A percentile compares a stretch with the other conserved stretches of the same genome.
Conservation (phyloP, 2,113 vertebrate genomes). For the Poicephalus meyeri region DNA sequence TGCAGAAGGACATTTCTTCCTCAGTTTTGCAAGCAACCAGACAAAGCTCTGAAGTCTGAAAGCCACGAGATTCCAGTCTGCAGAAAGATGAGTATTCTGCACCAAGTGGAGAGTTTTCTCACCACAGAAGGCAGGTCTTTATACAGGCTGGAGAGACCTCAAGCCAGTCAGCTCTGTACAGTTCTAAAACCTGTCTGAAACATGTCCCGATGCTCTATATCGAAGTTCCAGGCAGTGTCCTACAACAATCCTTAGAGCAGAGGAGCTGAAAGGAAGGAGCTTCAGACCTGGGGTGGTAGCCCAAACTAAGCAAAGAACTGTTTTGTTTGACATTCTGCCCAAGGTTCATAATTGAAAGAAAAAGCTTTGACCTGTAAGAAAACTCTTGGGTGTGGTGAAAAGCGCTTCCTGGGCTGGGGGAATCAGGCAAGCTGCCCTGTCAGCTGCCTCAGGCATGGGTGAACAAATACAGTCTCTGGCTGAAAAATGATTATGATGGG, state of each 20-base stretch:
- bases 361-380: constrained; percentile 42
- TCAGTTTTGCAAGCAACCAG: neutral
- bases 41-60: neutral
- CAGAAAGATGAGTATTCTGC: neutral
- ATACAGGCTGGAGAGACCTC: neutral
- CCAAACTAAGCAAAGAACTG: constrained; percentile 28
- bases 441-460: neutral
- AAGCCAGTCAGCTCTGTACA: neutral
- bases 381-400: constrained; percentile 46
- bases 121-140: neutral
- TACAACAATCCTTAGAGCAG: neutral
- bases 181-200: neutral
- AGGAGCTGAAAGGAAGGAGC: neutral
- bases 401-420: constrained; percentile 48
- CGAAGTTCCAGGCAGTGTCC: neutral
- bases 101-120: neutral
- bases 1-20: neutral
- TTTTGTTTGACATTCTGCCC: constrained; percentile 59
- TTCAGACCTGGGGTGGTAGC: neutral
- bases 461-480: neutral
- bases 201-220: fast-evolving
- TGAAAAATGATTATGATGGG: neutral
- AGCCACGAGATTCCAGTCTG: neutral
- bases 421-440: neutral
- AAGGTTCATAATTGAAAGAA: constrained; percentile 32